phyloP scores from a whole-genome alignment of 2,888 invertebrate genomes.

The Lasioglossum pauxillum region DNA sequence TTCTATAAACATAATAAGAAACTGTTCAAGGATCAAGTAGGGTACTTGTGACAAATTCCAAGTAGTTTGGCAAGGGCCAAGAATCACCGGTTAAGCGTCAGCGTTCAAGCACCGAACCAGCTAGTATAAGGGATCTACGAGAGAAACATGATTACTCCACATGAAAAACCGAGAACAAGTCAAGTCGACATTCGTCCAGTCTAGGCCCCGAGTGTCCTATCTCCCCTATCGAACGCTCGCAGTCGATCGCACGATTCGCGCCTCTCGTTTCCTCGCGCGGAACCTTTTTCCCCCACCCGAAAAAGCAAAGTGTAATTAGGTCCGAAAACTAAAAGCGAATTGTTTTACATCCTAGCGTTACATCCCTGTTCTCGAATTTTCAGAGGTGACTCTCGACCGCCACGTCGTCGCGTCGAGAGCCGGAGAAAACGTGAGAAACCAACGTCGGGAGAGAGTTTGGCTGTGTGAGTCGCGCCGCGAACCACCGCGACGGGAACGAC shows the following conservation, averaged over 20 bases:
- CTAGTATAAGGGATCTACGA: too few species aligned
- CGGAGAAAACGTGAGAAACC: slow-evolving; percentile 36
- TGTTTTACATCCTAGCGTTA: not conserved
- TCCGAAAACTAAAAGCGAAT: not conserved
- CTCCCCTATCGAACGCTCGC: not conserved
- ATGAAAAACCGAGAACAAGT: not conserved
- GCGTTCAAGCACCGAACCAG: too few species aligned
- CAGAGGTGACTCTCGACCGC: not conserved
- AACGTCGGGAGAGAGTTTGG: slow-evolving; percentile 54
- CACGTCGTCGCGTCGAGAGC: slow-evolving; percentile 28
- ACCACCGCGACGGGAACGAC: not conserved
- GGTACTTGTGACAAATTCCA: too few species aligned
- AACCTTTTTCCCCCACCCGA: not conserved
- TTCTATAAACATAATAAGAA: too few species aligned
- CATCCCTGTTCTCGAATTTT: not conserved
- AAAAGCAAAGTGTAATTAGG: not conserved
- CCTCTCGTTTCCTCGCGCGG: not conserved
- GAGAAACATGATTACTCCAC: too few species aligned
- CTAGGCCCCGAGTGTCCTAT: not conserved
- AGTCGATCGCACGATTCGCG: not conserved
- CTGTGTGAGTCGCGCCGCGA: slow-evolving; percentile 40
- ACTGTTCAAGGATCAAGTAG: too few species aligned
- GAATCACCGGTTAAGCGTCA: too few species aligned
- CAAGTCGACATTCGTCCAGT: not conserved
- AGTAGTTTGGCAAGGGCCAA: too few species aligned